A percentile compares a stretch with the other conserved stretches of the same genome.
Conservation (phyloP, 2,797 vertebrate species). For the Scyliorhinus canicula region DNA sequence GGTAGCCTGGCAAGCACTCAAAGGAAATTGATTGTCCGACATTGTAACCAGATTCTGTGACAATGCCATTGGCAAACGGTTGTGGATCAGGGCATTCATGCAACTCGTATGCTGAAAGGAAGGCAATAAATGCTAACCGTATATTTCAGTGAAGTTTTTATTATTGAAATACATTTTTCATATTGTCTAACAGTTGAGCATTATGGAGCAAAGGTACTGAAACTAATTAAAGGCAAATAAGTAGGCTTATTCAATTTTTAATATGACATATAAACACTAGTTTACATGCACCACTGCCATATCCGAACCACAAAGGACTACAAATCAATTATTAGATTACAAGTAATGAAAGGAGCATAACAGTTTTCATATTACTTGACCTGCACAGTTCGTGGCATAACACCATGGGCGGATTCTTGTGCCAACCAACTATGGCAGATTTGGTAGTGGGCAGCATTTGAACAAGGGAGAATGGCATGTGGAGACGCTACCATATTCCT, state of each 20-base stretch:
- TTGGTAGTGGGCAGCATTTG: background rate
- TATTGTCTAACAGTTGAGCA: constrained; percentile 31
- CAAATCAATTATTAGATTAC: background rate
- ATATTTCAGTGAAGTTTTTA: background rate
- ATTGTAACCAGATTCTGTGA: constrained; percentile 87
- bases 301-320: background rate
- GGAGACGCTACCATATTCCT: background rate
- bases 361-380: background rate
- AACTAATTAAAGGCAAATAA: constrained; percentile 44
- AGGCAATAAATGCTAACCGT: background rate
- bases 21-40: constrained; percentile 97
- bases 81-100: constrained; percentile 93
- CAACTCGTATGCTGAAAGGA: constrained; percentile 71
- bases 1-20: constrained; percentile 87
- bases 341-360: background rate
- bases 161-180: constrained; percentile 37
- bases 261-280: background rate
- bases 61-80: constrained; percentile 82
- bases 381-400: background rate
- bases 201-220: constrained; percentile 42
- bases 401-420: background rate
- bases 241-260: constrained; percentile 6
- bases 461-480: background rate
- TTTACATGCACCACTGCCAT: background rate
- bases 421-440: too few relatives aligned